A percentile compares a stretch with the other conserved stretches of the same genome.
These are phyloP conservation scores for Notiomystis cincta DNA, from an alignment of 2,113 vertebrate species.

Conservation along the genomic window DNA sequence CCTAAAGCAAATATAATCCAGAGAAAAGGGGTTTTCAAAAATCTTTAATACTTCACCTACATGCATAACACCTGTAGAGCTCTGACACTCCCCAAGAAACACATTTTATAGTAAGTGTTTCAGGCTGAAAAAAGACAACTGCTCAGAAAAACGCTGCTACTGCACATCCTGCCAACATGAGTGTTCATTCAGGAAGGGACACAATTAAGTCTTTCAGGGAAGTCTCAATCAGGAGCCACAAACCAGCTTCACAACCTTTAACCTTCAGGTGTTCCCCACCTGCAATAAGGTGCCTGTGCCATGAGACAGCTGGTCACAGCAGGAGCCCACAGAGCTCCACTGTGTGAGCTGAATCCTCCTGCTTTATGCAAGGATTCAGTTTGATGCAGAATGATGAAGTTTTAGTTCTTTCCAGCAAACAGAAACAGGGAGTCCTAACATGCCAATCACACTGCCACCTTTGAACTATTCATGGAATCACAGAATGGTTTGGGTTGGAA, in stretches of 20 bases:
- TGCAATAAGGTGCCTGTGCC: not conserved
- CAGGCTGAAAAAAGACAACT: not conserved
- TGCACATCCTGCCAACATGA: not conserved
- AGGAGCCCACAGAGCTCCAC: not conserved
- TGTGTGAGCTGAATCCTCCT: rapidly evolving
- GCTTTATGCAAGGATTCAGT: rapidly evolving
- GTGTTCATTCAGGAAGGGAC: not conserved
- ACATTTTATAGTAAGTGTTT: not conserved
- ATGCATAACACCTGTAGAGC: not conserved
- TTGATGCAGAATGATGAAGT: not conserved
- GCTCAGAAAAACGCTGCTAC: not conserved
- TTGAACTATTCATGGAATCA: not conserved
- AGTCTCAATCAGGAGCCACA: not conserved
- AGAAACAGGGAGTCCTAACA: not conserved
- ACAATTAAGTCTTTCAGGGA: not conserved
- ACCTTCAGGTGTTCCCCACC: not conserved
- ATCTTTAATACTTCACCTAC: not conserved
- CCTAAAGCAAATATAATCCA: conserved; percentile 9
- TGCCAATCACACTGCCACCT: rapidly evolving
- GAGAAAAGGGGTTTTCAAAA: not conserved
- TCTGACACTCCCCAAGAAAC: not conserved
- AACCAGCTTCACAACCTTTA: not conserved
- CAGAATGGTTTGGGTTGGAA: not conserved
- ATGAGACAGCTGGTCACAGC: not conserved
- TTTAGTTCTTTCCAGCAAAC: not conserved